Base-by-base conservation (phyloP, 2,113 vertebrate species). In the Excalfactoria chinensis region DNA sequence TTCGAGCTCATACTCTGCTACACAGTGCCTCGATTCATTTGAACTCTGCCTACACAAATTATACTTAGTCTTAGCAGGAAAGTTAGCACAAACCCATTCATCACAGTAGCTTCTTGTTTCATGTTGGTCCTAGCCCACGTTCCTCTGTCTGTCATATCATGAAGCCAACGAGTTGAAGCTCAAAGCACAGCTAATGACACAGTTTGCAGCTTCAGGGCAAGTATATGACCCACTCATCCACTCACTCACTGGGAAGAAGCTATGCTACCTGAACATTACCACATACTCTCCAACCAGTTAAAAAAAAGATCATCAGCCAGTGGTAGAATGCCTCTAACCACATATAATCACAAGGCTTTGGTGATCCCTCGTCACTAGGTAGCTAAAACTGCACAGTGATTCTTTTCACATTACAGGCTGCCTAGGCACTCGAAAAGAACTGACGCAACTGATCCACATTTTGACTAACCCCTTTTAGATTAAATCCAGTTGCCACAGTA, bases 341-440 rank as follows among this genome's bases (percentile, higher is more conserved):
- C 19, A 35, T 3, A 43, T 28, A 30, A 35, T 17, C 28, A 32
- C 0, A 0, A 95, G 35, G 41, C 46, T 40, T 62, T 25, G 15
- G 17, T 7, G 4, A 13, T 58, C 26, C 23, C 41, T 80, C 1
- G 0, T 35, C 26, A 44, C 30, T 58, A 23, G 8, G 14, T 25
- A 81, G 23, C n/a, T 90, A 32, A 74, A 44, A 19, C 34, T 21
- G 6, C 16, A 49, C 1, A 0, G 8, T 3, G 3, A 26, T 60
- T n/a, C 53, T 78, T 56, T 64, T 51, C 53, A 25, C 19, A 10
- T 30, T 40, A 88, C 48, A 25, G 14, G 46, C 70, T 79, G 32
- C 17, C 25, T 26, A 34, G 21, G 34, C 63, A 17, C 41, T 74
- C 30, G 40, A 18, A 75, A 71, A 70, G 26, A 89, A 51, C 22